These are phyloP conservation scores for Lissonota sp. DNA, from an alignment of 2,888 invertebrate species.

Conservation along the genomic window DNA sequence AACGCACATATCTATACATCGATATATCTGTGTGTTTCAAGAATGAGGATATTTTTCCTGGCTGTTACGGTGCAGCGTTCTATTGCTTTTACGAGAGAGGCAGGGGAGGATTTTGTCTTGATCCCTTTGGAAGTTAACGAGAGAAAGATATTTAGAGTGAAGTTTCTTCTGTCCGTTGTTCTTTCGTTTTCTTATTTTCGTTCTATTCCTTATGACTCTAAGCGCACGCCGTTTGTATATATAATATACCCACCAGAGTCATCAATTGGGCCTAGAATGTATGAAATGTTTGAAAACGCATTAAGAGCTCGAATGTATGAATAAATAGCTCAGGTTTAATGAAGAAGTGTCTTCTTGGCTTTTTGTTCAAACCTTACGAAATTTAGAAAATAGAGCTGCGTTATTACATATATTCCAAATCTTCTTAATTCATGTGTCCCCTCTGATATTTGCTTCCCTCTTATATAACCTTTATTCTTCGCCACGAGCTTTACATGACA, in stretches of 20 bases:
- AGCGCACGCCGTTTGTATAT: neutral
- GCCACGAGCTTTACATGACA: constrained; percentile 5
- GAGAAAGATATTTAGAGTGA: constrained; percentile 33
- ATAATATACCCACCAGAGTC: neutral
- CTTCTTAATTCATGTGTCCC: neutral
- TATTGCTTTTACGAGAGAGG: constrained; percentile 55
- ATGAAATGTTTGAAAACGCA: constrained; percentile 5
- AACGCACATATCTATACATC: constrained; percentile 35
- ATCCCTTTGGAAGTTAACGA: neutral
- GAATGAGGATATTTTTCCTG: constrained; percentile 47
- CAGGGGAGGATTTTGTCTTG: neutral
- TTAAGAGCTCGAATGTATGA: constrained; percentile 42
- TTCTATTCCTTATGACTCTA: neutral
- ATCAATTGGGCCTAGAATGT: neutral
- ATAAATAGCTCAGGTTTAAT: constrained; percentile 51
- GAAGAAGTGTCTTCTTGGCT: constrained; percentile 36
- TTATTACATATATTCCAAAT: constrained; percentile 36
- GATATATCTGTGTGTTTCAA: constrained; percentile 41
- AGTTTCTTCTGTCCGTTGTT: constrained; percentile 16
- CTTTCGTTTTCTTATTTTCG: neutral
- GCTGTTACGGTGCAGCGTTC: constrained; percentile 50
- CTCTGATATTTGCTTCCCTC: neutral
- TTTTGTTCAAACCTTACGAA: constrained; percentile 28
- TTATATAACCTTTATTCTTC: neutral
- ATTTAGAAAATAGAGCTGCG: constrained; percentile 49